Base-by-base conservation (phyloP, 2,888 invertebrate species). In the Caenorhabditis panamensis region DNA sequence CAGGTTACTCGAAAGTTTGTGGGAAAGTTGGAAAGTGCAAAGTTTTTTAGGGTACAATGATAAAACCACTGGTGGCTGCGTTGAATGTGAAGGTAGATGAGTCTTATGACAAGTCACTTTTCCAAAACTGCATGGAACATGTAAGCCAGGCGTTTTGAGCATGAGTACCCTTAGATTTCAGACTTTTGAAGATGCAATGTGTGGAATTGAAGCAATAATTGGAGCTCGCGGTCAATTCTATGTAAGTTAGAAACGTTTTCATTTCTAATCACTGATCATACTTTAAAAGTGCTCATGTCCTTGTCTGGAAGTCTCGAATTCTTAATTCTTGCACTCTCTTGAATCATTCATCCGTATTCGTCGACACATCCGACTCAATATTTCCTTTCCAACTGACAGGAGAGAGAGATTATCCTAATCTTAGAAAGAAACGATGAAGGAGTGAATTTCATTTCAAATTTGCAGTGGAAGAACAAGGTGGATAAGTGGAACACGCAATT, bases 51-150 rank as follows among this genome's bases (percentile, higher is more conserved):
- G 98, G 98, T 80, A 97, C 97, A 88, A 96, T 97, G n/a, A 97
- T 98, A 90, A 97, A 97, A 91, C 97, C 97, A 11, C 93, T 98
- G 80, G 97, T 98, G 16, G 95, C 95, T 92, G 94, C 96, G 87
- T 93, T 98, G 73, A 96, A 96, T 91, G 96, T 98, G 5, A 96
- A 96, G 92, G 86, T 82, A 26, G 81, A 72, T 9, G 83, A 84
- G 54, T 79, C 82, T 5, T 77, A 75, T 8, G 61, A 82, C 20
- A 86, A 87, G 47, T 73, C 77, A 5, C 63, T 87, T 6, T 76
- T 83, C 22, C 68, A 84, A 36, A 76, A 80, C n/a, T 78, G 85
- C 47, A 71, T 86, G 58, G 79, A 82, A 22, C 85, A 88, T 61
- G 87, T 88, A 22, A 79, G 83, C 63, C 18, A n/a, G n/a, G n/a